These are phyloP conservation scores for Nycticryphes semicollaris DNA, from an alignment of 2,113 vertebrate species.

Conservation along the genomic window DNA sequence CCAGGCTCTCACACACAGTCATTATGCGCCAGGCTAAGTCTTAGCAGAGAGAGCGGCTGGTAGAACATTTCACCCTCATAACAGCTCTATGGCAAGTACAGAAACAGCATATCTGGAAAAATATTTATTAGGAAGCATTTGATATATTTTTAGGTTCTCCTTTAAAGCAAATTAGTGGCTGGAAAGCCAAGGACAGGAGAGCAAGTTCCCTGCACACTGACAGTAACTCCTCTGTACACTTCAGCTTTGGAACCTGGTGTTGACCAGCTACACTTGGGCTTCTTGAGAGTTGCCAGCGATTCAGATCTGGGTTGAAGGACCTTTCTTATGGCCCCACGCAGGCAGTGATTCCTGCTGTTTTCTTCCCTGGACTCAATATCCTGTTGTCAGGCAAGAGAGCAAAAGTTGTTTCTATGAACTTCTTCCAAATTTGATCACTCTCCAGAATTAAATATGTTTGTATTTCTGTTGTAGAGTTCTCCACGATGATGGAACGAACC, in stretches of 20 bases:
- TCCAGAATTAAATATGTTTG: neutral
- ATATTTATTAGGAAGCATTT: conserved; percentile 36
- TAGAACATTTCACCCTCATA: neutral
- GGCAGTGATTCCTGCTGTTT: neutral
- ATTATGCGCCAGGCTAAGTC: neutral
- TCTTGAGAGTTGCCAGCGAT: neutral
- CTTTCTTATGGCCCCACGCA: neutral
- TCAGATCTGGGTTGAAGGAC: neutral
- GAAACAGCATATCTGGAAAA: neutral
- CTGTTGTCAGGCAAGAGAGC: neutral
- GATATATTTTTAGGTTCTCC: conserved; percentile 30
- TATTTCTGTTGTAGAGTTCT: neutral
- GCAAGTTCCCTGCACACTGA: neutral
- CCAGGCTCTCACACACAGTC: neutral
- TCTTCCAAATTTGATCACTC: neutral
- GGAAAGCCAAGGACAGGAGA: neutral
- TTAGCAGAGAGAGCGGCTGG: neutral
- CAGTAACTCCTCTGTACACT: neutral
- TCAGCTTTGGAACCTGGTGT: neutral
- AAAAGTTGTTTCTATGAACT: neutral
- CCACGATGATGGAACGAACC: neutral
- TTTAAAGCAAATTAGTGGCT: neutral
- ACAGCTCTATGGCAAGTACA: neutral
- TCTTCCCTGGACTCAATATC: neutral
- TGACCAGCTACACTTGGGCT: neutral